Evolutionary conservation across 2,113 vertebrate genomes (phyloP).

Genomic region (Neolamprologus toae): DNA sequence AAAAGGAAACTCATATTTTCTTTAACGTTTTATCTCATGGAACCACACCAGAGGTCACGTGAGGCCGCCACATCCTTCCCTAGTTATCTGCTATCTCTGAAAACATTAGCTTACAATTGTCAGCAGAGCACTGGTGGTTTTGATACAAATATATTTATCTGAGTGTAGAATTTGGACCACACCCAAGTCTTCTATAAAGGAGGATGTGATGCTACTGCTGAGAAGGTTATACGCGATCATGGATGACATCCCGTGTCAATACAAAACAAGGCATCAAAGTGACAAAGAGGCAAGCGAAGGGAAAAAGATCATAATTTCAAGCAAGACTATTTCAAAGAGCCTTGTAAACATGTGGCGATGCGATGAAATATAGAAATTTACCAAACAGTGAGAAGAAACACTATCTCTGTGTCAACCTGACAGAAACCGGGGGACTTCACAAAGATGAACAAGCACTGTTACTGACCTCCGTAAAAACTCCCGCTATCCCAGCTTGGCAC

Average conservation of each 20-base stretch:
- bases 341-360: neutral
- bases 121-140: neutral
- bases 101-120: constrained; percentile 22
- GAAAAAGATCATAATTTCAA: neutral
- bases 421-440: neutral
- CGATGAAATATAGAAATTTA: neutral
- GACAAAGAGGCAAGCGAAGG: neutral
- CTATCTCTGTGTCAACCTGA: neutral
- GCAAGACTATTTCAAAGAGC: neutral
- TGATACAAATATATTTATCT: neutral
- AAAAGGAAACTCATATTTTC: constrained; percentile 21
- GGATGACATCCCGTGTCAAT: neutral
- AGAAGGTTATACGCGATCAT: neutral
- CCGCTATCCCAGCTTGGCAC: constrained; percentile 94
- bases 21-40: constrained; percentile 14
- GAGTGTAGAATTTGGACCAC: neutral
- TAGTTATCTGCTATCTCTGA: neutral
- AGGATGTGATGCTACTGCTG: neutral
- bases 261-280: neutral
- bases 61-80: neutral
- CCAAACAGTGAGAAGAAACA: neutral
- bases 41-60: constrained; percentile 19
- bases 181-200: neutral
- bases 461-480: constrained; percentile 92
- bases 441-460: constrained; percentile 4